These are phyloP conservation scores for Quiscalus mexicanus DNA, from an alignment of 2,113 vertebrate species.

Conservation along the genomic window DNA sequence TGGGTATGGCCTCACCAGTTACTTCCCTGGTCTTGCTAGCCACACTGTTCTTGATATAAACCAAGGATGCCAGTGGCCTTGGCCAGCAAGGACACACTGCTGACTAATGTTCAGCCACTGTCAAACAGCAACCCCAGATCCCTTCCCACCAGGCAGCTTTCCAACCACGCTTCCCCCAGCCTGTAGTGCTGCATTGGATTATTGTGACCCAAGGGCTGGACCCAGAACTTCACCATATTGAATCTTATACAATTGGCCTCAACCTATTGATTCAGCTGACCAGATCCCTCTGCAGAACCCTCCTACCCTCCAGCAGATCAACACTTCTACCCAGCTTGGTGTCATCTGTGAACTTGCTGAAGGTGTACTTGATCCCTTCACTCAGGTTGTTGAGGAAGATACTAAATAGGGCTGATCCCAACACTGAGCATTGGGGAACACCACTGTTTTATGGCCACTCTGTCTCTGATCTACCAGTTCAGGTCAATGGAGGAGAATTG, in stretches of 20 bases:
- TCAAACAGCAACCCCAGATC: not conserved
- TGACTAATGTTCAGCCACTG: not conserved
- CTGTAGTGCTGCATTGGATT: not conserved
- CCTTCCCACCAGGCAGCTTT: not conserved
- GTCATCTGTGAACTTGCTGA: not conserved
- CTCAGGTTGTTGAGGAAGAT: accelerated
- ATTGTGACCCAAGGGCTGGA: not conserved
- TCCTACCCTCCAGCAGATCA: not conserved
- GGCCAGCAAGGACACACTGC: not conserved
- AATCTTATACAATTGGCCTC: not conserved
- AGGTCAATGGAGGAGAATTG: not conserved
- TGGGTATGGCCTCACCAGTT: not conserved
- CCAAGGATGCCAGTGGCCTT: not conserved
- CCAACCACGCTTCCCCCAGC: not conserved
- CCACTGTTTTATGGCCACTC: not conserved
- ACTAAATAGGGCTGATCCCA: not conserved
- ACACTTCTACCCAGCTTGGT: not conserved
- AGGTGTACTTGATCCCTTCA: not conserved
- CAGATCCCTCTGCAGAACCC: not conserved
- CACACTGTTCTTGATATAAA: not conserved
- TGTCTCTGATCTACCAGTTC: not conserved
- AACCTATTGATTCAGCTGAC: not conserved
- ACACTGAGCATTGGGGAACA: not conserved
- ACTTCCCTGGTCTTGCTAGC: not conserved
- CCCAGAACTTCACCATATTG: not conserved